Evolutionary conservation across 2,113 vertebrate genomes (phyloP), one percentile per base, ranked within the genome.

Genomic region (Mola mola): DNA sequence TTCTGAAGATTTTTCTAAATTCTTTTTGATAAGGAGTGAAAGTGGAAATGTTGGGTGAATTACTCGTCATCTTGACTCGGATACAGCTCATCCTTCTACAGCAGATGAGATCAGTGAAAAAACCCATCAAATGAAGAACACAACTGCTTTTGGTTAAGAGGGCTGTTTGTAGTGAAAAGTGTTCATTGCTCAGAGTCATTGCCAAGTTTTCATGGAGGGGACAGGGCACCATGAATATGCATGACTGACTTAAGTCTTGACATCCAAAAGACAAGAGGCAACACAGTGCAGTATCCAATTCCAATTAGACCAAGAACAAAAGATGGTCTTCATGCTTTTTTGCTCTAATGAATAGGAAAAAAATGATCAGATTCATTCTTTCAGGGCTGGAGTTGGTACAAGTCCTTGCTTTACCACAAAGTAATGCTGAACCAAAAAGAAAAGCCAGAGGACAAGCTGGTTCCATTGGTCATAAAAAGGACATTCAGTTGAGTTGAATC

Each of bases 101-200:
- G 61, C 53, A 57, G 42, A 78, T 68, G 56, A 72, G 70, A 78
- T 68, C 53, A 72, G 71, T 79, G 33, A 70, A 72, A 46, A 71
- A 68, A 69, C 26, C 66, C 64, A 72, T 81, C 53, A 69, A 31
- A 60, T 65, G 49, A 76, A 73, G 44, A 51, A 50, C 58, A 57
- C 84, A 57, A 81, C 74, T 87, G 74, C 72, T 88, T 79, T 81
- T 63, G 65, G 73, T 76, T 86, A 79, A 77, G 75, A 63, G 65
- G 43, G 49, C 66, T 72, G 66, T 76, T 85, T 87, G 78, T 50
- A 79, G 65, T 1, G 41, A 70, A 37, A 57, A 76, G 24, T 58
- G 42, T 82, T 83, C 75, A 66, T 33, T 21, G 26, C 33, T 36
- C 42, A 13, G 20, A 67, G 51, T n/a, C 21, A 1, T 28, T 80